Conservation (phyloP, 1,140 invertebrate species). For the Drosophila ananassae region DNA sequence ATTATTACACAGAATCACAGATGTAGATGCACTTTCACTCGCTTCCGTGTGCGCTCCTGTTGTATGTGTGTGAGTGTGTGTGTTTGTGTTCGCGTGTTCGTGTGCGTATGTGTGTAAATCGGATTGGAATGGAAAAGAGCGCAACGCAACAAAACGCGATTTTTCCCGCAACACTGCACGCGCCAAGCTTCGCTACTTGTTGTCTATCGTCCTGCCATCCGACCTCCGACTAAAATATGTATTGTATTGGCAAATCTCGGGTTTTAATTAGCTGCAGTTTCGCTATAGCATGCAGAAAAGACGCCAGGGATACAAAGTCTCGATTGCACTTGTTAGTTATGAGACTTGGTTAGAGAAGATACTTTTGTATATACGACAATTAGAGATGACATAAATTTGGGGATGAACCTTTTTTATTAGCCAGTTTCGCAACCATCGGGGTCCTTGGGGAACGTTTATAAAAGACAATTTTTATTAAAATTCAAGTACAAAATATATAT, state of each 20-base stretch:
- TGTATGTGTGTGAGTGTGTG: constrained; percentile 40
- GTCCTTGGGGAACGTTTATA: not conserved
- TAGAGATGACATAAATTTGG: not conserved
- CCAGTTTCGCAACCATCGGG: not conserved
- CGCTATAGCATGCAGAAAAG: constrained; percentile 4
- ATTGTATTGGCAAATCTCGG: not conserved
- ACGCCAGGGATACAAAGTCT: constrained; percentile 2
- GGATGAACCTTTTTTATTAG: not conserved
- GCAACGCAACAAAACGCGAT: constrained; percentile 68
- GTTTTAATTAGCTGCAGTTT: constrained; percentile 6
- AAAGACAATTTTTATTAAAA: not conserved
- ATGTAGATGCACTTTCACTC: constrained; percentile 79
- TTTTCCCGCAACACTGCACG: constrained; percentile 51
- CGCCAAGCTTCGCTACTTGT: constrained; percentile 42
- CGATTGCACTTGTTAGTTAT: constrained; percentile 5
- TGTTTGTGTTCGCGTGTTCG: not conserved
- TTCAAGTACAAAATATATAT: not conserved
- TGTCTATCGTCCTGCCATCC: constrained; percentile 36
- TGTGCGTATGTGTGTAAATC: constrained; percentile 36
- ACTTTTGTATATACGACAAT: not conserved
- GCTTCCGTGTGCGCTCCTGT: constrained; percentile 49
- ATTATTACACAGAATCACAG: constrained; percentile 79
- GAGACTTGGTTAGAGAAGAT: not conserved
- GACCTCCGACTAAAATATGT: constrained; percentile 8
- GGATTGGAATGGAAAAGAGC: constrained; percentile 64